Evolutionary conservation across 2,113 vertebrate species (phyloP).

Genomic region (Nansenia antarctica): DNA sequence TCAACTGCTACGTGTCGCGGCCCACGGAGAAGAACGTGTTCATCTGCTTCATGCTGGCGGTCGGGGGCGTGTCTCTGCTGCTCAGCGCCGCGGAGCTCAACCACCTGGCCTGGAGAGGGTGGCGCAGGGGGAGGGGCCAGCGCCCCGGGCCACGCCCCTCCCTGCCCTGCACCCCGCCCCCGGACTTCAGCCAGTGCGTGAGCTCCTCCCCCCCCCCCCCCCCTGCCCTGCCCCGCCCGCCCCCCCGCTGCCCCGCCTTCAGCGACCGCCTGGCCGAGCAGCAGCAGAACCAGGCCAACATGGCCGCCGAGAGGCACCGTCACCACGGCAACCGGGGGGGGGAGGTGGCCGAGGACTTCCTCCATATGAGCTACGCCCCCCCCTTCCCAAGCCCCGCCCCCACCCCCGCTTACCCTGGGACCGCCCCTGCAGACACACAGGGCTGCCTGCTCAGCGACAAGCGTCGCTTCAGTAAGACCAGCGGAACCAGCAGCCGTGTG

Average conservation of each 20-base stretch:
- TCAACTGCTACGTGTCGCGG: conserved; percentile 95
- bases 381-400: conserved; percentile 36
- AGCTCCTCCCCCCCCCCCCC: conserved; percentile 51
- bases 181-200: conserved; percentile 89
- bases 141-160: conserved; percentile 53
- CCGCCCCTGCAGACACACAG: conserved; percentile 16
- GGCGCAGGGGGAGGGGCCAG: conserved; percentile 53
- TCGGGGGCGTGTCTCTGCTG: conserved; percentile 85
- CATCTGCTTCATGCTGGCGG: conserved; percentile 93
- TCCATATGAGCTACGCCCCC: conserved; percentile 77
- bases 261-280: conserved; percentile 81
- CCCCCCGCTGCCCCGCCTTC: conserved; percentile 75
- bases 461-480: conserved; percentile 87
- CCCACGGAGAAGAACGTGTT: conserved; percentile 98
- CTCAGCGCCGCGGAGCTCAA: conserved; percentile 89
- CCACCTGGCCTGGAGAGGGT: conserved; percentile 92
- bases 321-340: conserved; percentile 56
- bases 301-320: conserved; percentile 82
- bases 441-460: conserved; percentile 81
- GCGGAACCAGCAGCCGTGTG: conserved; percentile 84
- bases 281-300: conserved; percentile 89
- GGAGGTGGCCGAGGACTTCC: conserved; percentile 71
- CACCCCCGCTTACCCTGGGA: conserved; percentile 6
- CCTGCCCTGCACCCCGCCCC: conserved; percentile 82
- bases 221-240: conserved; percentile 55